Evolutionary conservation across 2,113 vertebrate species (phyloP).

Genomic region (Naja naja): DNA sequence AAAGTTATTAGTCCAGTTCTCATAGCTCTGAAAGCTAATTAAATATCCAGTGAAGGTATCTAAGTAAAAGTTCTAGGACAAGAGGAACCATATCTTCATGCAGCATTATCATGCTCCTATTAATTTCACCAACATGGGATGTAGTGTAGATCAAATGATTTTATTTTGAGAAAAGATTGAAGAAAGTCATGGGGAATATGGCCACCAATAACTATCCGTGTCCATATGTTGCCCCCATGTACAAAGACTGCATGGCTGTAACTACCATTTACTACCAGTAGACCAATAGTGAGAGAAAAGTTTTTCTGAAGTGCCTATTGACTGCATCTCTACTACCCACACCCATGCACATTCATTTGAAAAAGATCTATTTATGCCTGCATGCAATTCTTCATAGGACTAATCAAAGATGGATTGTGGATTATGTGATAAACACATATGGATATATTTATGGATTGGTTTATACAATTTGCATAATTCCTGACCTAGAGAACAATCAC

Average conservation of each 20-base stretch:
- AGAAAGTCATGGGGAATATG: background rate
- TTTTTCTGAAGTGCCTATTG: no score
- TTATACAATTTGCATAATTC: background rate
- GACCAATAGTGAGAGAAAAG: background rate
- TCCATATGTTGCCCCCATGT: background rate
- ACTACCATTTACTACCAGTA: background rate
- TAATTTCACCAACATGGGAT: background rate
- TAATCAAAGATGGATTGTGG: background rate
- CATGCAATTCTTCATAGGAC: background rate
- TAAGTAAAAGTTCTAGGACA: background rate
- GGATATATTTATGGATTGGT: background rate
- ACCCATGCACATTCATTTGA: no score
- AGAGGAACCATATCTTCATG: background rate
- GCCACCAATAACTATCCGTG: background rate
- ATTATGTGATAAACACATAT: background rate
- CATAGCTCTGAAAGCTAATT: background rate
- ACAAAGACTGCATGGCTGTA: background rate
- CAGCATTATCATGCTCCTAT: background rate
- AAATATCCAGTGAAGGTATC: background rate
- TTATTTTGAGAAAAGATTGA: background rate
- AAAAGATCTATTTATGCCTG: background rate
- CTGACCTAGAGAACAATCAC: background rate
- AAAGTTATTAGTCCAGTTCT: background rate
- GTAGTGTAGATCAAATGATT: background rate
- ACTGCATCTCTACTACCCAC: no score